Percentiles rank a stretch among this genome's conserved stretches.
phyloP scores from a whole-genome alignment of 2,113 vertebrate genomes.

The Falcunculus frontatus region DNA sequence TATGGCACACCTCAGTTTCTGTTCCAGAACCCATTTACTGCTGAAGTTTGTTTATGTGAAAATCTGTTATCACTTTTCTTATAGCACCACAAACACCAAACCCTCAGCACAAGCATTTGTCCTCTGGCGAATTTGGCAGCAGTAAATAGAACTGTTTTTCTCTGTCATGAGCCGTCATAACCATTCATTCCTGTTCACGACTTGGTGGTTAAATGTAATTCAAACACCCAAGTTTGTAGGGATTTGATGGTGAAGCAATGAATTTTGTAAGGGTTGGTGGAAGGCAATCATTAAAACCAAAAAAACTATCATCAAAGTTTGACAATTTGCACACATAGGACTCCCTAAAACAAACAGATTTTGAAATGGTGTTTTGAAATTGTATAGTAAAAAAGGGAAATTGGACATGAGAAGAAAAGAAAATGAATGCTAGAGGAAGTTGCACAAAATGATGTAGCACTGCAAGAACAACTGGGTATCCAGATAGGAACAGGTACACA shows the following conservation, averaged over 20 bases:
- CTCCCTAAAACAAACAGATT: not conserved
- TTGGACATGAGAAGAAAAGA: not conserved
- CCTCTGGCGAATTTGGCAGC: not conserved
- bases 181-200: not conserved
- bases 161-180: not conserved
- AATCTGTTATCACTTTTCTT: not conserved
- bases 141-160: not conserved
- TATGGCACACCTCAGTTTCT: not conserved
- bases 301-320: not conserved
- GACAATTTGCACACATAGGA: not conserved
- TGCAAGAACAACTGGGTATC: not conserved
- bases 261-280: not conserved
- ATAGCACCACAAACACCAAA: not conserved
- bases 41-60: not conserved
- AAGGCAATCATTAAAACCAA: not conserved
- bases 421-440: not conserved
- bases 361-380: not conserved
- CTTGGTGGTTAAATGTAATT: not conserved
- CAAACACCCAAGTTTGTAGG: not conserved
- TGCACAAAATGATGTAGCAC: not conserved
- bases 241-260: not conserved
- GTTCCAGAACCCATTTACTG: not conserved
- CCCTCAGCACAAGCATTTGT: not conserved
- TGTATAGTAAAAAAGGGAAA: not conserved
- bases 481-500: not conserved